phyloP scores from a whole-genome alignment of 2,113 vertebrate genomes.

The Myiopsitta monachus region DNA sequence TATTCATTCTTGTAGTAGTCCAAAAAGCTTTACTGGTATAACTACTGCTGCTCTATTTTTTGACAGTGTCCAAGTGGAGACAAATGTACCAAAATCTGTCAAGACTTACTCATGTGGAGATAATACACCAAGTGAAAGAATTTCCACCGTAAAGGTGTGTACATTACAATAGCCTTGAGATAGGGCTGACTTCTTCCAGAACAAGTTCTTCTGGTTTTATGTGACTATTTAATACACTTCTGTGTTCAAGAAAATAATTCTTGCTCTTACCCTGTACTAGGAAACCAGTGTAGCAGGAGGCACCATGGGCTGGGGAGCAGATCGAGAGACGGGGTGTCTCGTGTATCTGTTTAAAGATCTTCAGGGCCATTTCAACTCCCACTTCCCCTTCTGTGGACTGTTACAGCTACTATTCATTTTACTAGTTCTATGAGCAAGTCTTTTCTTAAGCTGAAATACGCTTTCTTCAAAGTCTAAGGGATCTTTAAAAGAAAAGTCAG shows the following conservation, averaged over 20 bases:
- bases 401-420: not conserved
- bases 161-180: slow-evolving; percentile 19
- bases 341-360: not conserved
- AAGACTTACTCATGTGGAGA: not conserved
- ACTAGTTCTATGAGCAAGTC: not conserved
- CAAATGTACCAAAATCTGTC: not conserved
- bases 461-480: not conserved
- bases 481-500: not conserved
- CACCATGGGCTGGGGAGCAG: not conserved
- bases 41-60: not conserved
- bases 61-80: not conserved
- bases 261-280: not conserved
- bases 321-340: not conserved
- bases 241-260: slow-evolving; percentile 28
- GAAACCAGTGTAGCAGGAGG: slow-evolving; percentile 37
- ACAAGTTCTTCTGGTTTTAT: slow-evolving; percentile 56
- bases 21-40: not conserved
- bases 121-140: not conserved
- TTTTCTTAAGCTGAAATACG: not conserved
- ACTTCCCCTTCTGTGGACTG: not conserved
- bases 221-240: slow-evolving; percentile 28
- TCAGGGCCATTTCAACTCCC: not conserved
- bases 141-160: slow-evolving; percentile 27
- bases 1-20: not conserved
- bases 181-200: slow-evolving; percentile 35